These are phyloP conservation scores for Euzetes globulus DNA, from an alignment of 2,888 invertebrate genomes.

Conservation along the genomic window DNA sequence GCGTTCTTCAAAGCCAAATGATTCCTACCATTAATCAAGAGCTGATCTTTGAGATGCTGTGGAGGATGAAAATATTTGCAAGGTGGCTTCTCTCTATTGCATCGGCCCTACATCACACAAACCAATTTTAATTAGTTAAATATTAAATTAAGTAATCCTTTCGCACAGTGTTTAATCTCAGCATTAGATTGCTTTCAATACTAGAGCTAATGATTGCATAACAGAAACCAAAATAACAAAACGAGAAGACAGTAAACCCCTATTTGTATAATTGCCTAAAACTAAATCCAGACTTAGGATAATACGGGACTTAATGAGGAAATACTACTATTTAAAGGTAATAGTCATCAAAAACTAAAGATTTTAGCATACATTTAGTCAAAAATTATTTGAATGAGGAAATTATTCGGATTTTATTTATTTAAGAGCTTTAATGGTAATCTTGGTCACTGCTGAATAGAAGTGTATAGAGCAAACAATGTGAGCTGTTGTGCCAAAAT, in stretches of 20 bases:
- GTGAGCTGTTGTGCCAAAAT: not conserved
- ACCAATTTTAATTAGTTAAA: not conserved
- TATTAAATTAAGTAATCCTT: not conserved
- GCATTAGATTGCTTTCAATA: not conserved
- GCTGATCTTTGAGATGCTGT: conserved; percentile 98
- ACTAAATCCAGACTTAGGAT: no score
- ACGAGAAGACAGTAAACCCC: no score
- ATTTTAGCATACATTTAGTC: no score
- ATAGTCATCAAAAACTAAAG: no score
- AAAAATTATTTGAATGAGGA: conserved; percentile 1
- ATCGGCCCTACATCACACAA: conserved; percentile 72
- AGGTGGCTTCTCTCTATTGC: conserved; percentile 99
- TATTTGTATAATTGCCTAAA: no score
- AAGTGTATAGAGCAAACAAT: not conserved
- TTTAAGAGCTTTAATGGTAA: no score
- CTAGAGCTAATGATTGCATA: no score
- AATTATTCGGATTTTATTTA: conserved; percentile 7
- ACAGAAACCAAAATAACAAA: no score
- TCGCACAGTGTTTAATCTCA: not conserved
- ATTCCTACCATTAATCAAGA: conserved; percentile 98
- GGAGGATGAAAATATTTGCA: conserved; percentile 99
- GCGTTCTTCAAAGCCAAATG: conserved; percentile 98
- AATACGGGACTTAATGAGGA: conserved; percentile 33
- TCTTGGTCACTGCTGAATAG: no score
- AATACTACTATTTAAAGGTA: no score